Conservation (phyloP, 2,797 vertebrate genomes). For the Lutjanus campechanus region DNA sequence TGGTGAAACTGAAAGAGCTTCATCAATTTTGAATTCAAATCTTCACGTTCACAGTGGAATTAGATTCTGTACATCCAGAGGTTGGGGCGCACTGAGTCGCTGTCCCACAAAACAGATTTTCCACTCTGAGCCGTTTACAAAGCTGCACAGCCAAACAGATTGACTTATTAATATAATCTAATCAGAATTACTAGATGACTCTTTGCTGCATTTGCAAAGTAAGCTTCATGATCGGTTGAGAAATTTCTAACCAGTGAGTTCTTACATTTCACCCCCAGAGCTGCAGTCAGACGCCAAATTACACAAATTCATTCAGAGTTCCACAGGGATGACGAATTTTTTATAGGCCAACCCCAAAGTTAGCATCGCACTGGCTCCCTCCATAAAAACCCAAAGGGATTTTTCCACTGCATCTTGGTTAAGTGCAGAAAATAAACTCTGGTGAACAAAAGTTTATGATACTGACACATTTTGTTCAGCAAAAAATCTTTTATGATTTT, state of each 20-base stretch:
- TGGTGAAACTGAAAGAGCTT: conserved; percentile 8
- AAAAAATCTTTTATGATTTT: no score
- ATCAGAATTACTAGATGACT: conserved; percentile 13
- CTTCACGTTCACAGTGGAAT: conserved; percentile 32
- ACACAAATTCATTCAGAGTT: conserved; percentile 8
- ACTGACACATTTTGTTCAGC: no score
- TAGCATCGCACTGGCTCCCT: no score
- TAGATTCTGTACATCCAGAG: conserved; percentile 29
- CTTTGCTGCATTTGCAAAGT: conserved; percentile 2
- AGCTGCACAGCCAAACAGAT: background rate
- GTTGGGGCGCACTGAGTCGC: background rate
- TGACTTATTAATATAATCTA: background rate
- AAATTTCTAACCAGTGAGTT: conserved; percentile 9
- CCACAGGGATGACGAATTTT: no score
- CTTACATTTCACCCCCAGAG: background rate
- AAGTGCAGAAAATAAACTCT: no score
- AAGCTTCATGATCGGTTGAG: background rate
- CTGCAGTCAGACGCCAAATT: conserved; percentile 13
- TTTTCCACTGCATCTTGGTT: no score
- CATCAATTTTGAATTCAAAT: background rate
- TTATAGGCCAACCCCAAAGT: no score
- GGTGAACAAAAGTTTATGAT: no score
- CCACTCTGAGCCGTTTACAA: background rate
- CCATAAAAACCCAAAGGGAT: no score
- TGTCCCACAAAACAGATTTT: background rate